Percentiles rank a stretch among this genome's conserved stretches.
Evolutionary conservation across 2,797 vertebrate species (phyloP).

Genomic region (Oreonectes daqikongensis): DNA sequence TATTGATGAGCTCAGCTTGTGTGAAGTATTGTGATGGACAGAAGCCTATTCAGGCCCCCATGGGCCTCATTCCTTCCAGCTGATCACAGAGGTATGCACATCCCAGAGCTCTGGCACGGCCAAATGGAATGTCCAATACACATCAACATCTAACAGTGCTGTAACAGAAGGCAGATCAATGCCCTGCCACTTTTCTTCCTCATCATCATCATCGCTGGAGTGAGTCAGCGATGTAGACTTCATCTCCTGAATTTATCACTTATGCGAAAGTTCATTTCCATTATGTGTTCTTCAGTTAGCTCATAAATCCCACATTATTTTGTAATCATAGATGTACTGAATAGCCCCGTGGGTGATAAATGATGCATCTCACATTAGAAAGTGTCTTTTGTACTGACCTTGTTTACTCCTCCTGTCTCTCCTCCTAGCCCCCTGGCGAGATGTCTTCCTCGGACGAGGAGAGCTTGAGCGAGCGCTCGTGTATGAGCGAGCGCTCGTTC

Average conservation of each 20-base stretch:
- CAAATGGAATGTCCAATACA: slow-evolving; percentile 39
- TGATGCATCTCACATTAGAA: slow-evolving; percentile 56
- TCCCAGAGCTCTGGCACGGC: slow-evolving; percentile 14
- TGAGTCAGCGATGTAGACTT: slow-evolving; percentile 36
- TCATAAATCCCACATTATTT: slow-evolving; percentile 21
- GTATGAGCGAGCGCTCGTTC: slow-evolving; percentile 90
- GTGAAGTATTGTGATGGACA: slow-evolving; percentile 49
- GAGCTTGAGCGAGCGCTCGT: slow-evolving; percentile 93
- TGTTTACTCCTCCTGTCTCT: slow-evolving; percentile 38
- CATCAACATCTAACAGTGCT: slow-evolving; percentile 52
- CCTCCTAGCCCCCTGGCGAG: slow-evolving; percentile 60
- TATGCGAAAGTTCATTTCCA: slow-evolving; percentile 2
- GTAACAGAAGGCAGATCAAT: slow-evolving; percentile 39
- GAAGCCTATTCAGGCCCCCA: slow-evolving; percentile 40
- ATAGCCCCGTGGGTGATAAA: slow-evolving; percentile 59
- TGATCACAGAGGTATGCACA: slow-evolving; percentile 47
- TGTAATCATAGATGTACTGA: slow-evolving; percentile 39
- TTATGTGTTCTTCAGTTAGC: slow-evolving; percentile 19
- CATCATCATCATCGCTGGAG: slow-evolving; percentile 31
- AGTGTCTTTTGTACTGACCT: slow-evolving; percentile 55
- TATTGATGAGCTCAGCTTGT: slow-evolving; percentile 56
- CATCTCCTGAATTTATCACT: neutral
- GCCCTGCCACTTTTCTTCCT: slow-evolving; percentile 15
- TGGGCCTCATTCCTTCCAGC: slow-evolving; percentile 49
- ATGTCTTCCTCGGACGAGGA: slow-evolving; percentile 99